phyloP scores from a whole-genome alignment of 2,113 vertebrate genomes.

The Rattus norvegicus region GRCr8 NC_086024.1:89336501-89337000 shows the following conservation, averaged over 20 bases:
- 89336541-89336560: not conserved
- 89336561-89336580: not conserved
- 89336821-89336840: not conserved
- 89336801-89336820: not conserved
- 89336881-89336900: not conserved
- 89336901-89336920: not conserved
- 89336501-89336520: not conserved
- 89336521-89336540: not conserved
- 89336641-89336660: not conserved
- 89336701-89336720: not conserved
- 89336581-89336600: not conserved
- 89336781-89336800: not conserved
- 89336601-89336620: not conserved
- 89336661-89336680: not conserved
- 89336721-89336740: not conserved
- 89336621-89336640: not conserved
- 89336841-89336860: not conserved
- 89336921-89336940: not conserved
- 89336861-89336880: not conserved
- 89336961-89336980: not conserved
- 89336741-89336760: not conserved
- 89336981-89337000: not conserved
- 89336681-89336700: not conserved
- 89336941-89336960: not conserved
- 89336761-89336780: not conserved